phyloP scores from a whole-genome alignment of 2,797 vertebrate species.

The Margarornis squamiger region DNA sequence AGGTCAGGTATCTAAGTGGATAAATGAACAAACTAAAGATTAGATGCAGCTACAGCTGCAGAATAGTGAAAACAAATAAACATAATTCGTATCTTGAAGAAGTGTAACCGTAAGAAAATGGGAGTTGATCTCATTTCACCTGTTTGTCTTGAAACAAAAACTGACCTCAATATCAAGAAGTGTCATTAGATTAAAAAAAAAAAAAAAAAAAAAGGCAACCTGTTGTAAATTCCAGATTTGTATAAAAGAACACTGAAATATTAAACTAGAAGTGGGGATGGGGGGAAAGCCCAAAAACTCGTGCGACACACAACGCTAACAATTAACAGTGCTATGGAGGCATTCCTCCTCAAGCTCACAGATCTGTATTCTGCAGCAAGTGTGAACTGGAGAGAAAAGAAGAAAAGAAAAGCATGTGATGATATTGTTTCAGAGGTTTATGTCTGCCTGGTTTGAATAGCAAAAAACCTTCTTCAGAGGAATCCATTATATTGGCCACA shows the following conservation, averaged over 20 bases:
- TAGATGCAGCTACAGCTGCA: not conserved
- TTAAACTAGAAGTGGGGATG: not conserved
- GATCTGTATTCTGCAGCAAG: not conserved
- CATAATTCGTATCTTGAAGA: not conserved
- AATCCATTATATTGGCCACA: constrained; percentile 6
- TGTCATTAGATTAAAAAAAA: not conserved
- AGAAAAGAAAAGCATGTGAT: constrained; percentile 14
- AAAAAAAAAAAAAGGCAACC: not conserved
- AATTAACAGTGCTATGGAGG: not conserved
- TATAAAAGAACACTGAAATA: not conserved
- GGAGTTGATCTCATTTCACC: not conserved
- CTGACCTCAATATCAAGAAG: not conserved
- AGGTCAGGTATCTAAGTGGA: not conserved
- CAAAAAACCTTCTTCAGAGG: constrained; percentile 50
- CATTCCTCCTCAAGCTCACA: not conserved
- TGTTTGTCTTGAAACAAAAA: not conserved
- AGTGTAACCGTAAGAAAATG: not conserved
- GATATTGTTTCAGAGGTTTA: constrained; percentile 39
- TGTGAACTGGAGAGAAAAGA: not conserved
- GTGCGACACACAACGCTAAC: not conserved
- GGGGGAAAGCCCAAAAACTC: not conserved
- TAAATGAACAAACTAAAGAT: not conserved
- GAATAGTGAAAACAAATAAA: not conserved
- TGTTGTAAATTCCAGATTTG: not conserved
- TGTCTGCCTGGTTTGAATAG: constrained; percentile 40